Conservation (phyloP, 1,140 invertebrate genomes). For the Drosophila simulans region DNA sequence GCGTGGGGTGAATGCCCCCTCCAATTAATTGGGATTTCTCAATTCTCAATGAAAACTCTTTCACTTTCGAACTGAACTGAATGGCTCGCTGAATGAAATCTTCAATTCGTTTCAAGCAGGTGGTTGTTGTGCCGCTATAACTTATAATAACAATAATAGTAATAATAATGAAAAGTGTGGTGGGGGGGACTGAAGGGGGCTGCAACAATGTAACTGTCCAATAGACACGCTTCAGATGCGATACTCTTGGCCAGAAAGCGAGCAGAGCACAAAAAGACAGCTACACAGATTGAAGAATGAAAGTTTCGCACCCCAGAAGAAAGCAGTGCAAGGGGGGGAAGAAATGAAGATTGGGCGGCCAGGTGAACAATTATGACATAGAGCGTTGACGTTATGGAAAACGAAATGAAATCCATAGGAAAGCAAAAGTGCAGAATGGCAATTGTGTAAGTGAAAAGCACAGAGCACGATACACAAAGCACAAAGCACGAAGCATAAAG, state of each 20-base stretch:
- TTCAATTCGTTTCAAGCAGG: slow-evolving; percentile 23
- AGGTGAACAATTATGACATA: slow-evolving; percentile 72
- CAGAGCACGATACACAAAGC: slow-evolving; percentile 37
- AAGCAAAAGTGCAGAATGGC: slow-evolving; percentile 70
- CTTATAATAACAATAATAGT: background rate
- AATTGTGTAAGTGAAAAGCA: slow-evolving; percentile 70
- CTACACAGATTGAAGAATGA: slow-evolving; percentile 53
- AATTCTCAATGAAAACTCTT: slow-evolving; percentile 39
- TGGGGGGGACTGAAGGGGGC: background rate
- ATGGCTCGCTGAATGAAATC: slow-evolving; percentile 25
- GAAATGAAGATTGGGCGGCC: slow-evolving; percentile 11
- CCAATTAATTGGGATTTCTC: slow-evolving; percentile 47
- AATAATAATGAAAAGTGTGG: slow-evolving; percentile 1
- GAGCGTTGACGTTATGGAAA: slow-evolving; percentile 50
- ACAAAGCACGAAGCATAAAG: slow-evolving; percentile 53
- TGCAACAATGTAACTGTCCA: slow-evolving; percentile 47
- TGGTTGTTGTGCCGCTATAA: slow-evolving; percentile 1
- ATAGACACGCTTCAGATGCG: slow-evolving; percentile 55
- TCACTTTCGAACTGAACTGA: slow-evolving; percentile 25
- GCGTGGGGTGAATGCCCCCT: slow-evolving; percentile 21
- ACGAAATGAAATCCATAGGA: slow-evolving; percentile 65
- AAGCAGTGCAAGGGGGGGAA: slow-evolving; percentile 17
- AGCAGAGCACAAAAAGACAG: slow-evolving; percentile 8
- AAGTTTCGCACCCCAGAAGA: slow-evolving; percentile 56
- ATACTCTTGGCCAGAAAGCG: slow-evolving; percentile 35